phyloP scores from a whole-genome alignment of 2,113 vertebrate species.

The Amia ocellicauda region DNA sequence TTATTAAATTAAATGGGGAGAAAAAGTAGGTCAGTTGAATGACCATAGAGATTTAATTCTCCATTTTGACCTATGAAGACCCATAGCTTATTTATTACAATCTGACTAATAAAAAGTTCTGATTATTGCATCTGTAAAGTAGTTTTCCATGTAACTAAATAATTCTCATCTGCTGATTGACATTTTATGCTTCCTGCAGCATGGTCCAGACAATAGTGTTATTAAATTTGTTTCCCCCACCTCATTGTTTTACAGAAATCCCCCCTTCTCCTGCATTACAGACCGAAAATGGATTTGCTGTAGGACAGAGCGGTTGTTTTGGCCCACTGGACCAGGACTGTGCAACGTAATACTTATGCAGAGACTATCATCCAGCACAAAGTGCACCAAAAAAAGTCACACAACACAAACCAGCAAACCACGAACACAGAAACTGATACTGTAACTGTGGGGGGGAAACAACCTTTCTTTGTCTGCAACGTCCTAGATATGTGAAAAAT shows the following conservation, averaged over 20 bases:
- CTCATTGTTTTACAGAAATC: constrained; percentile 80
- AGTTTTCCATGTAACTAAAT: no score
- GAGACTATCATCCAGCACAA: constrained; percentile 78
- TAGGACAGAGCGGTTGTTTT: constrained; percentile 73
- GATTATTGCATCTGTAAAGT: no score
- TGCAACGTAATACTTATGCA: constrained; percentile 72
- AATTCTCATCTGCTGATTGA: no score
- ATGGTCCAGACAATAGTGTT: no score
- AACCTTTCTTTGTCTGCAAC: constrained; percentile 48
- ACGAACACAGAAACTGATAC: constrained; percentile 37
- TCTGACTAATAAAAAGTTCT: no score
- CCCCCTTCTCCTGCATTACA: constrained; percentile 98
- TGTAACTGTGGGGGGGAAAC: constrained; percentile 48
- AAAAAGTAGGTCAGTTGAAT: no score
- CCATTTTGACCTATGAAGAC: no score
- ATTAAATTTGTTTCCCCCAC: no score
- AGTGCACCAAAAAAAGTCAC: constrained; percentile 61
- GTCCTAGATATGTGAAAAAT: constrained; percentile 69
- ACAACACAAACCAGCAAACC: constrained; percentile 64
- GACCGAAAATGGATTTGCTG: constrained; percentile 99
- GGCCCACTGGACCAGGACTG: constrained; percentile 57
- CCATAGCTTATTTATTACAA: no score
- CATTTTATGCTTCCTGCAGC: no score
- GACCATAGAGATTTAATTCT: no score
- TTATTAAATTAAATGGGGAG: no score